Base-by-base conservation (phyloP, 2,113 vertebrate species). In the Stegastes partitus region DNA sequence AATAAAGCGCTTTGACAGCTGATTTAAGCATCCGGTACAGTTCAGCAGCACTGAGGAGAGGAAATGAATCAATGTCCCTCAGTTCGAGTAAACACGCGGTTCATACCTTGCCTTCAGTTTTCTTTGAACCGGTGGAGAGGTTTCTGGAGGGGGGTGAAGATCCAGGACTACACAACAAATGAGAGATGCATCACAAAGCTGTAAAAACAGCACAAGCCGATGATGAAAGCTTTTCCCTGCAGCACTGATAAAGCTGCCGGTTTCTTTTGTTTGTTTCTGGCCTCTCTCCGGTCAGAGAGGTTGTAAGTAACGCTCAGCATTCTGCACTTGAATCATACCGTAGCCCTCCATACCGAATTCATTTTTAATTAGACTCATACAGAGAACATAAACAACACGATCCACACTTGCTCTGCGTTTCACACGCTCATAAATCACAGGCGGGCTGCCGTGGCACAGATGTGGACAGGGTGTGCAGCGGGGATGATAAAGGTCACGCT, bases 361-460 rank as follows among this genome's bases (percentile, higher is more conserved):
- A 58, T 44, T 23, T 81, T 67, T 42, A 74, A 83, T 78, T 62
- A 64, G 66, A 62, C 69, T 78, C 69, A 53, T 23, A 22, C 71
- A 63, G 67, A 45, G 55, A 66, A 54, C 51, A 73, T 11, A 21
- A 83, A 79, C 70, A 77, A 39, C 34, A 55, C 63, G 26, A 50
- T 44, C 7, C 67, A 44, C 59, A 58, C 57, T 45, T n/a, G 23
- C 56, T 22, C 59, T 31, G 11, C 10, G 31, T 56, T 51, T 23
- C 28, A 44, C 14, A 61, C 68, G 67, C 28, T 62, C 45, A 18
- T 25, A 45, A 25, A 50, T 39, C 23, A 49, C 39, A 57, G 22
- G 18, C 22, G 49, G 19, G 22, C 2, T 68, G 51, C 69, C 28
- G 62, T 37, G 69, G 14, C 45, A 68, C 45, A 58, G 39, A 74